A percentile compares a stretch with the other conserved stretches of the same genome.
Conservation (phyloP, 53 echinoderm and acorn worm genomes). For the Antedon mediterranea region DNA sequence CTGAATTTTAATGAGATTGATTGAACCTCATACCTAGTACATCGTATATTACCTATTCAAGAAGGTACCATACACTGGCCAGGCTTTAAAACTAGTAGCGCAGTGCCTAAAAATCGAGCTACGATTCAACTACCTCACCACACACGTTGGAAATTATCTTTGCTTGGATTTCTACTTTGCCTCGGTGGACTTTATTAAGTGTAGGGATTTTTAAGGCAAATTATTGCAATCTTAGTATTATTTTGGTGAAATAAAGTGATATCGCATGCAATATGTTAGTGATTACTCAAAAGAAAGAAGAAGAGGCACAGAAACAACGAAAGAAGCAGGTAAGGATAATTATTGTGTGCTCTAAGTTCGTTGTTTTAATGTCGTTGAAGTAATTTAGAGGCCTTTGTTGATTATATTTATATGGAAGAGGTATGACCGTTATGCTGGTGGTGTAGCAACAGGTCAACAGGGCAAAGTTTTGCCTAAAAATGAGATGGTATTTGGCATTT, state of each 20-base stretch:
- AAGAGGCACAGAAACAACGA: neutral
- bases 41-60: neutral
- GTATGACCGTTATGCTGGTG: no score
- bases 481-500: no score
- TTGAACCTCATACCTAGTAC: neutral
- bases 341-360: no score
- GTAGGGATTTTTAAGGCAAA: neutral
- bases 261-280: neutral
- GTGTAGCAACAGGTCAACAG: no score
- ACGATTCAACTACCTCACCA: neutral
- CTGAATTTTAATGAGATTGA: neutral
- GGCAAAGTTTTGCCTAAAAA: no score
- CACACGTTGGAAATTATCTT: neutral
- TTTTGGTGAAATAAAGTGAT: neutral
- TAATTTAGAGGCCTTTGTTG: no score
- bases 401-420: no score
- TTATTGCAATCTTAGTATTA: neutral
- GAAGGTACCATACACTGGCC: neutral
- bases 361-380: no score
- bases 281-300: neutral
- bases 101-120: neutral
- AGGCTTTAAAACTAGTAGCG: neutral
- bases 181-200: neutral
- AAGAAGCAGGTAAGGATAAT: neutral
- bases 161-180: no score